phyloP scores from a whole-genome alignment of 2,113 vertebrate species.

The Lasiurus cinereus region DNA sequence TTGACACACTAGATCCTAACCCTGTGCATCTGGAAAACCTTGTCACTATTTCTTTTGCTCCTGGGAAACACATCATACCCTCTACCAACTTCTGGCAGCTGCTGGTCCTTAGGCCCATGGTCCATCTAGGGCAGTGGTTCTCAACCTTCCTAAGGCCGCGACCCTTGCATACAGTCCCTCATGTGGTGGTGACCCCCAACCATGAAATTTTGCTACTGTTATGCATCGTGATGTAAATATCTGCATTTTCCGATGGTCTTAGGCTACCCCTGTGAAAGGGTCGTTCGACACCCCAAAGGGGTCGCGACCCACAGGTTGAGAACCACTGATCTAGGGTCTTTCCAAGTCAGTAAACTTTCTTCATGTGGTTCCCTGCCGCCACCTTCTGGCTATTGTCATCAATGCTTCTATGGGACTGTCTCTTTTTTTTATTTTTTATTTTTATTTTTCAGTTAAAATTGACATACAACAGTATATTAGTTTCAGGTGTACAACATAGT shows the following conservation, averaged over 20 bases:
- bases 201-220: no score
- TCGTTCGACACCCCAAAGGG: no score
- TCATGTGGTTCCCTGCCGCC: constrained; percentile 64
- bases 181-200: no score
- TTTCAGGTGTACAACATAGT: not conserved
- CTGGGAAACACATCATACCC: not conserved
- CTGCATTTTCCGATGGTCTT: no score
- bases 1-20: constrained; percentile 14
- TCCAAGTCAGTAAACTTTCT: not conserved
- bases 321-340: not conserved
- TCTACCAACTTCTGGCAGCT: not conserved
- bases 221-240: no score
- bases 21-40: constrained; percentile 48
- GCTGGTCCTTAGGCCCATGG: not conserved
- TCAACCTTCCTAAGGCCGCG: no score
- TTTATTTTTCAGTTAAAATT: not conserved
- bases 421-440: not conserved
- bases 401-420: not conserved
- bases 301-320: no score
- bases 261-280: no score
- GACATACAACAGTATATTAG: not conserved
- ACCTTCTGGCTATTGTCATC: constrained; percentile 61
- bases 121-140: not conserved
- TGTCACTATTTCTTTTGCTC: not conserved
- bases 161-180: no score